Evolutionary conservation across 2,797 vertebrate species (phyloP).

Genomic region (Discoglossus pictus): DNA sequence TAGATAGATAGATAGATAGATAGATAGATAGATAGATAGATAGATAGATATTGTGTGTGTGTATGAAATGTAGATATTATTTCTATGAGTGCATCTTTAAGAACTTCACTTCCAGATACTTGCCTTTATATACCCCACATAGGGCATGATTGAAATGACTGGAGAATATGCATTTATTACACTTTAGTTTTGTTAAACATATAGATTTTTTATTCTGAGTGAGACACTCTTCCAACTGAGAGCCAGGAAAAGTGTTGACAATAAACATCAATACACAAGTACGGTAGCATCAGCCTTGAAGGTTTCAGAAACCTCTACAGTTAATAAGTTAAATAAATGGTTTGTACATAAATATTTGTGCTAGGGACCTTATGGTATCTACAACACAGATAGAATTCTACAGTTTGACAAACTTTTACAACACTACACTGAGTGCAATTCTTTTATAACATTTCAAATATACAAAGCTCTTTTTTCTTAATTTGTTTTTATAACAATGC

Average conservation of each 20-base stretch:
- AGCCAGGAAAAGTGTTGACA: constrained; percentile 86
- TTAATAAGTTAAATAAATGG: constrained; percentile 84
- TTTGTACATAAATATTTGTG: constrained; percentile 96
- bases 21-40: no score
- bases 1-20: no score
- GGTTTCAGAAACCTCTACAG: constrained; percentile 78
- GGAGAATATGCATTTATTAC: constrained; percentile 33
- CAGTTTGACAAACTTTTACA: constrained; percentile 91
- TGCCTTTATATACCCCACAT: no score
- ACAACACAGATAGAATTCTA: constrained; percentile 91
- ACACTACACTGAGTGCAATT: constrained; percentile 97
- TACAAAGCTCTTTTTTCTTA: constrained; percentile 87
- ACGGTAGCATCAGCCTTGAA: constrained; percentile 75
- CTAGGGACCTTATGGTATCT: constrained; percentile 91
- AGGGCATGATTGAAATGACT: no score
- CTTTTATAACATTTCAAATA: constrained; percentile 94
- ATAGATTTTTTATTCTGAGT: constrained; percentile 79
- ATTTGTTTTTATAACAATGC: constrained; percentile 81
- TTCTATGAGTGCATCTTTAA: no score
- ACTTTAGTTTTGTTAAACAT: constrained; percentile 70
- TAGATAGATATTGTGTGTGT: no score
- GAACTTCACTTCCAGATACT: no score
- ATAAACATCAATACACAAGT: constrained; percentile 85
- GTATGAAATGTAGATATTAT: no score
- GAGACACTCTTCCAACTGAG: constrained; percentile 77